A percentile compares a stretch with the other conserved stretches of the same genome.
These are phyloP conservation scores for Puffinus mauretanicus DNA, from an alignment of 2,113 vertebrate species.

Conservation along the genomic window DNA sequence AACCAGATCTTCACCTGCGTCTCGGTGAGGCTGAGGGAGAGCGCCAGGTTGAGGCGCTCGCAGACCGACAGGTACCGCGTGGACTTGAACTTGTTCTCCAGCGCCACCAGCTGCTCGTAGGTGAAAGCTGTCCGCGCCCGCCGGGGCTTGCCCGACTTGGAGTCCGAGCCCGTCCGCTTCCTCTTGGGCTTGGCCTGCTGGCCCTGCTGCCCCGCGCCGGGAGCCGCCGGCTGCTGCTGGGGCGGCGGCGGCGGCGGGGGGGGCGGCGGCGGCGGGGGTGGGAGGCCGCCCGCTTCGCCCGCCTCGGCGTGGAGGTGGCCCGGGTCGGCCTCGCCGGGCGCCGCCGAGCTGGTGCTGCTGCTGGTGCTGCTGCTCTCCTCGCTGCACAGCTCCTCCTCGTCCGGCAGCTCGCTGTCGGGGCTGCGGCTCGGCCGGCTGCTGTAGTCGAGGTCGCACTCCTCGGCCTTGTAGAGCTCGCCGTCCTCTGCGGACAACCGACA, in stretches of 20 bases:
- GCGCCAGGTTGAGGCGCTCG: constrained; percentile 90
- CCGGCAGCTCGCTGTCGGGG: constrained; percentile 71
- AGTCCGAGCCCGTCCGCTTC: too few species aligned
- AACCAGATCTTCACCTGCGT: constrained; percentile 99
- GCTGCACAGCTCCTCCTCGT: constrained; percentile 79
- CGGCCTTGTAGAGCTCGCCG: constrained; percentile 77
- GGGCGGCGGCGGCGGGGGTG: too few species aligned
- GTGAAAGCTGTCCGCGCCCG: constrained; percentile 79
- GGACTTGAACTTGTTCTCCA: constrained; percentile 91
- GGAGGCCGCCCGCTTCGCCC: too few species aligned
- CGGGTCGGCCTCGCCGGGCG: too few species aligned
- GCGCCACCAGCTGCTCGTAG: constrained; percentile 92
- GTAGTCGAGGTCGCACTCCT: constrained; percentile 69
- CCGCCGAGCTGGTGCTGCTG: too few species aligned
- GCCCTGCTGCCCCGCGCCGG: not conserved
- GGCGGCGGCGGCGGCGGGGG: not conserved
- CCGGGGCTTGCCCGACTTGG: too few species aligned
- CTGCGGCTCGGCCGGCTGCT: constrained; percentile 63
- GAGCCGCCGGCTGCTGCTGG: not conserved
- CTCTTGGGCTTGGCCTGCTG: too few species aligned
- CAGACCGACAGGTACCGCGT: constrained; percentile 94
- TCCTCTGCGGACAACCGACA: constrained; percentile 69
- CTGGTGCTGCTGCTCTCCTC: constrained; percentile 77
- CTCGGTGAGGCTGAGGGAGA: constrained; percentile 96
- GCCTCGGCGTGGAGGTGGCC: too few species aligned